phyloP scores from a whole-genome alignment of 1,140 invertebrate species.

The Acromyrmex charruanus region DNA sequence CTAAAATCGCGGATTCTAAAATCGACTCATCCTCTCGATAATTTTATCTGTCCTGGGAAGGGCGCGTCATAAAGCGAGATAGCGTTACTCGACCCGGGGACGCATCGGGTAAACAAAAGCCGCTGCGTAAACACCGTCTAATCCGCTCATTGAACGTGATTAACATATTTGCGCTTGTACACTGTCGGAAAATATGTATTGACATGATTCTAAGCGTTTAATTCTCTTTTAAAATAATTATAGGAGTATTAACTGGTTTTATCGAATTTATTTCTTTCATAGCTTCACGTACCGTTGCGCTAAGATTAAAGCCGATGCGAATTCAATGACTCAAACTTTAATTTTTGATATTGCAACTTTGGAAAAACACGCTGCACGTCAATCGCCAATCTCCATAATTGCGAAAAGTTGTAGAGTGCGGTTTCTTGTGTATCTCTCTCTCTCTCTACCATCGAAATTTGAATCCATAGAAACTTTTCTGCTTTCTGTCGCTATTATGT shows the following conservation, averaged over 20 bases:
- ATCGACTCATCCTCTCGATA: slow-evolving; percentile 4
- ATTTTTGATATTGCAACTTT: slow-evolving; percentile 5
- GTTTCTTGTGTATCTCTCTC: neutral
- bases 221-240: neutral
- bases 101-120: neutral
- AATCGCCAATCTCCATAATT: neutral
- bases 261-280: neutral
- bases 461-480: neutral
- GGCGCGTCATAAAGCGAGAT: neutral
- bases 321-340: neutral
- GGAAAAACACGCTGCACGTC: neutral
- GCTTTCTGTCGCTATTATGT: neutral
- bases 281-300: neutral
- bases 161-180: slow-evolving; percentile 17
- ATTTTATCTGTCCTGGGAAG: neutral
- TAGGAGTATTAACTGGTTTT: neutral
- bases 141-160: slow-evolving; percentile 32
- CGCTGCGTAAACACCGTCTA: slow-evolving; percentile 21
- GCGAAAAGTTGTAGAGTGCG: neutral
- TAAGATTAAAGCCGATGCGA: neutral
- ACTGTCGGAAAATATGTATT: neutral
- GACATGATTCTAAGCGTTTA: neutral
- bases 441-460: neutral
- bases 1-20: slow-evolving; percentile 6
- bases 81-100: neutral